Base-by-base conservation (phyloP, 2,888 invertebrate genomes). In the Conomelus anceps region DNA sequence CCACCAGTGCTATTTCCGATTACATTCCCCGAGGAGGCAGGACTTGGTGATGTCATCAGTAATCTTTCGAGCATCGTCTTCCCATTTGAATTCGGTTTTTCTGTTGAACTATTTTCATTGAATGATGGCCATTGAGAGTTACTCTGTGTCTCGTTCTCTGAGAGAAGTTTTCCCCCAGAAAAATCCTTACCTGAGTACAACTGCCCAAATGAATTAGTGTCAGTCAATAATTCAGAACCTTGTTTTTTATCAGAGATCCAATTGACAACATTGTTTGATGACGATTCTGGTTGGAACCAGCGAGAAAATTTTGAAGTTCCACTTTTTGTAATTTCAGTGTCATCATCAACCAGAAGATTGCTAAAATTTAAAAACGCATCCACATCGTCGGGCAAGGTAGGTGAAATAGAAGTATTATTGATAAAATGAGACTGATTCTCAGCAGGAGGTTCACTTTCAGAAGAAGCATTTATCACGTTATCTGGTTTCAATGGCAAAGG, bases 1-100 rank as follows among this genome's bases (percentile, higher is more conserved):
- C 96, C 96, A 91, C 94, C 92, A 89, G 94, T n/a, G 63, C 63
- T 63, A 63, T 63, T 63, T n/a, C n/a, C 63, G 0, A 63, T 63
- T n/a, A 63, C 63, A n/a, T 20, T 63, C 3, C n/a, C n/a, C n/a
- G n/a, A n/a, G n/a, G n/a, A n/a, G n/a, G 63, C 63, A 63, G 11
- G 4, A 63, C 63, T 63, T 63, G 63, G 20, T n/a, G 63, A n/a
- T 13, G 63, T n/a, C 63, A 63, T 63, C 63, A 63, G n/a, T n/a
- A 63, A n/a, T n/a, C n/a, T 63, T 7, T 63, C 63, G 13, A 63
- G n/a, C 63, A 63, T n/a, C 1, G 63, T n/a, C n/a, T n/a, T 63
- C 4, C 63, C 63, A n/a, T 63, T n/a, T 1, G 63, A n/a, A 63
- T 0, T n/a, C 3, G 63, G 13, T n/a, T n/a, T 63, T 13, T 63